These are phyloP conservation scores for Crax fasciolata DNA, from an alignment of 2,797 vertebrate genomes.

Conservation along the genomic window DNA sequence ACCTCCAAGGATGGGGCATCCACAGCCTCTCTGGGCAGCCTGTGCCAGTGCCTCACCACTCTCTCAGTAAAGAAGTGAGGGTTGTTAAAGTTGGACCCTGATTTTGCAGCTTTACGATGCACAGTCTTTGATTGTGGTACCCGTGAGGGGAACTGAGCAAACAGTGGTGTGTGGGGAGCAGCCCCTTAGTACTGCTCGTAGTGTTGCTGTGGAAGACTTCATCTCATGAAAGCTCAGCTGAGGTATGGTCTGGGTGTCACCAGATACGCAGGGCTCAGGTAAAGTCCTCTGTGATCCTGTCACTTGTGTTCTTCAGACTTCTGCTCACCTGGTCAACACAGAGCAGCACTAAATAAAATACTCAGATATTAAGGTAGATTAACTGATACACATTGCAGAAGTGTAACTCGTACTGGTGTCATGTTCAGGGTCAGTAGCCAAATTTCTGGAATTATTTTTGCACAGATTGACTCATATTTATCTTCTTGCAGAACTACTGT, in stretches of 20 bases:
- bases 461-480: not conserved
- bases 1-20: no score
- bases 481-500: not conserved
- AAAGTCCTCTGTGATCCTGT: fast-evolving
- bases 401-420: not conserved
- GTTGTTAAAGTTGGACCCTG: not conserved
- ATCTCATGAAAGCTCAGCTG: not conserved
- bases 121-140: not conserved
- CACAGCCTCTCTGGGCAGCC: no score
- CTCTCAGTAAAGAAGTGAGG: not conserved
- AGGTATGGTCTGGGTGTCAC: not conserved
- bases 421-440: not conserved
- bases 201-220: not conserved
- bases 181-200: not conserved
- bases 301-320: not conserved
- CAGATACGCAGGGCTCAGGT: not conserved
- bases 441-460: not conserved
- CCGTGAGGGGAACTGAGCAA: not conserved
- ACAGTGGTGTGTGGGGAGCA: fast-evolving
- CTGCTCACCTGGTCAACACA: not conserved
- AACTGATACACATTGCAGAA: not conserved
- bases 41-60: no score
- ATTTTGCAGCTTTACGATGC: not conserved
- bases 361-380: not conserved
- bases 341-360: not conserved